Evolutionary conservation across 2,888 invertebrate species (phyloP).

Genomic region (Amiota minor): DNA sequence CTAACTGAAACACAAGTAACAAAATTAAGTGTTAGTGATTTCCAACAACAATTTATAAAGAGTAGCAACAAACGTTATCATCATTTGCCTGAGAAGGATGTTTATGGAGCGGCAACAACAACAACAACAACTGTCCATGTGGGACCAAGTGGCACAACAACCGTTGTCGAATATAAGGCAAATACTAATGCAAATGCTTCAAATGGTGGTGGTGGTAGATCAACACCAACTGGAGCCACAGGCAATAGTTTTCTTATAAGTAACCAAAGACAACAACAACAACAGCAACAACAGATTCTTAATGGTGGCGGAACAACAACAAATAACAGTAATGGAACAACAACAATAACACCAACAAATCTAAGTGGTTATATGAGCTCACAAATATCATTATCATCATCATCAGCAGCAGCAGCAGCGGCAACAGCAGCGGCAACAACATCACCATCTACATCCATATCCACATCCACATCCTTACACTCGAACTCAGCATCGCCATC

Average conservation of each 20-base stretch:
- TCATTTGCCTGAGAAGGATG: constrained; percentile 37
- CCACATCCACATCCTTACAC: constrained; percentile 8
- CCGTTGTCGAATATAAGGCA: constrained; percentile 72
- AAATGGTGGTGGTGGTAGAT: neutral
- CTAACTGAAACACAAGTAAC: constrained; percentile 47
- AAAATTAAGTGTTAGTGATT: constrained; percentile 52
- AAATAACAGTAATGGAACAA: constrained; percentile 23
- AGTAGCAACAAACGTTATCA: constrained; percentile 37
- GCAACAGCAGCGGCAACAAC: constrained; percentile 38
- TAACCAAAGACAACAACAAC: constrained; percentile 3
- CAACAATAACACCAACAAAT: constrained; percentile 43
- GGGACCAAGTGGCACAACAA: constrained; percentile 73
- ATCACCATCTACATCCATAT: constrained; percentile 10
- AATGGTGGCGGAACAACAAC: constrained; percentile 24
- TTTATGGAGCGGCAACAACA: constrained; percentile 61
- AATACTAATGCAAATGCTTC: constrained; percentile 56
- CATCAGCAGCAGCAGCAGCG: constrained; percentile 33
- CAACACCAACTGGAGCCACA: constrained; percentile 23
- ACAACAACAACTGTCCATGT: constrained; percentile 73
- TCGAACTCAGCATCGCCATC: constrained; percentile 38
- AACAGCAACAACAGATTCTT: neutral
- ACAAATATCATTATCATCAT: no score
- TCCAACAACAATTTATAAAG: constrained; percentile 50
- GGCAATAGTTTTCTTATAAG: no score
- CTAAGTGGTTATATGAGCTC: constrained; percentile 61